Conservation (phyloP, 2,113 vertebrate genomes). For the Colaptes auratus region DNA sequence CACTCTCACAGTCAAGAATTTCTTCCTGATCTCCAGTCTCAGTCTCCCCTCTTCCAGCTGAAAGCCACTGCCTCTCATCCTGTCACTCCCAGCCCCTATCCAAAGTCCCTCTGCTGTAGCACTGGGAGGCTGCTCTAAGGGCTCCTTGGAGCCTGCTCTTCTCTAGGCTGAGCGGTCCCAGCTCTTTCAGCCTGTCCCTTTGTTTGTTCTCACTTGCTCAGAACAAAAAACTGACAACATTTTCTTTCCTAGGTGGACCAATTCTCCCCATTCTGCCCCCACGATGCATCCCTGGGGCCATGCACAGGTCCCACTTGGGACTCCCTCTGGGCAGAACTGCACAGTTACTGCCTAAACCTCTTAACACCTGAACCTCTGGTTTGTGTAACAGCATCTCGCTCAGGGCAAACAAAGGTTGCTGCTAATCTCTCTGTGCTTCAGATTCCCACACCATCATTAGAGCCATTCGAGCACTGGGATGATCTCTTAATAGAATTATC, state of each 20-base stretch:
- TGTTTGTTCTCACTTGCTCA: neutral
- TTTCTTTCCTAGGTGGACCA: neutral
- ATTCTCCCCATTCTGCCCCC: neutral
- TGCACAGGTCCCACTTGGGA: neutral
- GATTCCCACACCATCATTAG: neutral
- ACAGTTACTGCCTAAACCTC: neutral
- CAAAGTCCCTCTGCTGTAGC: no score
- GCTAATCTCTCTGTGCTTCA: neutral
- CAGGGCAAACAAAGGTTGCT: neutral
- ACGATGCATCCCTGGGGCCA: fast-evolving
- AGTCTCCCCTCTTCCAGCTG: no score
- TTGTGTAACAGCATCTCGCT: neutral
- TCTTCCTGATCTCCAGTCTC: no score
- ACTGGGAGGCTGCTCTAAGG: no score
- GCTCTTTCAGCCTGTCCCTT: no score
- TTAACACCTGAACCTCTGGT: neutral
- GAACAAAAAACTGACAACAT: neutral
- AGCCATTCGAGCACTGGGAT: neutral
- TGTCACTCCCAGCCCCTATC: no score
- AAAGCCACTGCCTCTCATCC: no score
- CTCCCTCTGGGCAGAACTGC: neutral
- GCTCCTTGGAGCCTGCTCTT: no score
- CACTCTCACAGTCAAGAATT: no score
- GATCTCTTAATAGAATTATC: slow-evolving; percentile 11
- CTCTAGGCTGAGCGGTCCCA: no score